These are phyloP conservation scores for Anagyrus pseudococci DNA, from an alignment of 2,888 invertebrate genomes.

Conservation along the genomic window DNA sequence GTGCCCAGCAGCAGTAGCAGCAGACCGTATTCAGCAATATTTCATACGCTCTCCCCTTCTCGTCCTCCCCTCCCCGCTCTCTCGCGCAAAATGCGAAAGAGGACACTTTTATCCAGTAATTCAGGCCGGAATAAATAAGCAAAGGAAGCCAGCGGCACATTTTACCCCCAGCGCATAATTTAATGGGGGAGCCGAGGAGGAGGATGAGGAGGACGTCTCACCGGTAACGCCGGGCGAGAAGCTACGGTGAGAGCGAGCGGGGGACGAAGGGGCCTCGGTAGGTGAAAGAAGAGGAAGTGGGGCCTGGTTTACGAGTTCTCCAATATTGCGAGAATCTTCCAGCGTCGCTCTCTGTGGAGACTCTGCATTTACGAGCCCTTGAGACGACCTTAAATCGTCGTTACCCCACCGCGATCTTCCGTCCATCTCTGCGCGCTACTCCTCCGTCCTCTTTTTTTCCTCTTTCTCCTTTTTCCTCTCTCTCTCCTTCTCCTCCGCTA, in stretches of 20 bases:
- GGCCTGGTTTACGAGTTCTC: conserved; percentile 45
- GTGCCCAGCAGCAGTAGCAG: too few species aligned
- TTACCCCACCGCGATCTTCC: conserved; percentile 33
- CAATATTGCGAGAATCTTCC: conserved; percentile 48
- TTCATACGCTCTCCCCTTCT: too few species aligned
- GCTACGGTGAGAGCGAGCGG: conserved; percentile 16
- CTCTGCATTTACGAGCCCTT: conserved; percentile 46
- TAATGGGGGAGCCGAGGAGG: conserved; percentile 5
- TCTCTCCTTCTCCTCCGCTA: conserved; percentile 11
- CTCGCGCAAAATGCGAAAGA: conserved; percentile 29
- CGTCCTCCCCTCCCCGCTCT: too few species aligned
- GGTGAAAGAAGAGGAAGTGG: background rate
- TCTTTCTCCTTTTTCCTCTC: conserved; percentile 21
- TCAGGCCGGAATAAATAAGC: conserved; percentile 38
- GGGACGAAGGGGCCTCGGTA: too few species aligned
- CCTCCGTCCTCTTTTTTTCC: conserved; percentile 1
- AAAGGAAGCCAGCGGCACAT: conserved; percentile 14
- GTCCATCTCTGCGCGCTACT: conserved; percentile 8
- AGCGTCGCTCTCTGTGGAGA: conserved; percentile 39
- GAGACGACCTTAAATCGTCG: conserved; percentile 47
- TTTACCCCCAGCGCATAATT: conserved; percentile 36
- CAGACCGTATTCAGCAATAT: conserved; percentile 32
- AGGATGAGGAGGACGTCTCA: background rate
- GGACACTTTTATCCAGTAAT: conserved; percentile 35
- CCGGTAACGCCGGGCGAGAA: background rate